Evolutionary conservation across 2,888 invertebrate species (phyloP).

Genomic region (Caradrina clavipalpis): DNA sequence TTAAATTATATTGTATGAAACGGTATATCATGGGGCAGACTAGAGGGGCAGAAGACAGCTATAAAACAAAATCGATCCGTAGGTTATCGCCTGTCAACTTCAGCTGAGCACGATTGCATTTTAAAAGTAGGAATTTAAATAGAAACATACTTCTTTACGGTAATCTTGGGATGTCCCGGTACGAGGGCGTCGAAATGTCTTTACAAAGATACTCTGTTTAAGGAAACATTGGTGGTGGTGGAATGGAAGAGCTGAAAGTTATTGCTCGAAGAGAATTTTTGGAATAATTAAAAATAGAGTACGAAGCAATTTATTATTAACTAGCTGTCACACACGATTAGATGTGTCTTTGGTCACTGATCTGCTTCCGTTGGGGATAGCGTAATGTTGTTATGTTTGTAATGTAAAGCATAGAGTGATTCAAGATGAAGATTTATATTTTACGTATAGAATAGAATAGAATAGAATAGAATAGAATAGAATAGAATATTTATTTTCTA

Average conservation of each 20-base stretch:
- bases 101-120: constrained; percentile 73
- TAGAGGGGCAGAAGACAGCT: constrained; percentile 33
- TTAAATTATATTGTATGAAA: constrained; percentile 42
- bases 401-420: too few relatives aligned
- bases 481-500: too few relatives aligned
- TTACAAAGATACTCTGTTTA: constrained; percentile 73
- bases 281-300: too few relatives aligned
- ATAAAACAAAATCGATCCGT: constrained; percentile 59
- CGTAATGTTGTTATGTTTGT: too few relatives aligned
- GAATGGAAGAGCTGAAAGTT: constrained; percentile 39
- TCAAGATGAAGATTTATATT: too few relatives aligned
- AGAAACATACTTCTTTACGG: constrained; percentile 83
- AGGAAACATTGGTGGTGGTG: constrained; percentile 62
- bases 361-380: too few relatives aligned
- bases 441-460: too few relatives aligned
- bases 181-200: constrained; percentile 76
- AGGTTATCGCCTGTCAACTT: constrained; percentile 77
- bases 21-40: constrained; percentile 40
- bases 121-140: constrained; percentile 80
- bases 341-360: too few relatives aligned
- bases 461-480: too few relatives aligned
- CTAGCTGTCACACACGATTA: too few relatives aligned
- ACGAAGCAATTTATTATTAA: too few relatives aligned
- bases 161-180: constrained; percentile 76
- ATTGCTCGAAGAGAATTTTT: too few relatives aligned